These are phyloP conservation scores for Ursus arctos DNA, from an alignment of 2,113 vertebrate genomes.

Conservation along the genomic window DNA sequence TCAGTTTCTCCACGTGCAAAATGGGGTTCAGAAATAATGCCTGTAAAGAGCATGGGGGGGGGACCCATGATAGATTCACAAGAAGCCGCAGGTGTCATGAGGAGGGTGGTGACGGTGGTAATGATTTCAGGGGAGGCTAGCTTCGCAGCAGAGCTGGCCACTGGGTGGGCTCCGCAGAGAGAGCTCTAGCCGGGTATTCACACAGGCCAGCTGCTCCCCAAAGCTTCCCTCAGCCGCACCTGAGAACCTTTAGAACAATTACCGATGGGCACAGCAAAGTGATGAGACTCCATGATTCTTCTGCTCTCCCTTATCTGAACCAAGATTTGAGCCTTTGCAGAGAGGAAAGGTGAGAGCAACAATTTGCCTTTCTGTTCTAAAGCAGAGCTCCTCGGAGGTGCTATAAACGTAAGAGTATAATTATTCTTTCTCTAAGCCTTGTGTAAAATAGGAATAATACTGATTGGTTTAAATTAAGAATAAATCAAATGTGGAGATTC, in stretches of 20 bases:
- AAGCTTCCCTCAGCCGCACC: not conserved
- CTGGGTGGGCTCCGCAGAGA: fast-evolving
- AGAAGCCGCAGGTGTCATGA: fast-evolving
- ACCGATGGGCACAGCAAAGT: not conserved
- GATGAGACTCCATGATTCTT: not conserved
- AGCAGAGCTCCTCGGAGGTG: not conserved
- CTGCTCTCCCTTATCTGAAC: not conserved
- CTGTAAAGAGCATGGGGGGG: not conserved
- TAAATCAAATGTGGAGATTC: not conserved
- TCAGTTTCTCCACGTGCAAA: not conserved
- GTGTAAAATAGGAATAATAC: not conserved
- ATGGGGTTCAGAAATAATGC: not conserved
- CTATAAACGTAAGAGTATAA: slow-evolving; percentile 55
- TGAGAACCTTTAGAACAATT: not conserved
- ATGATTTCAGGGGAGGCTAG: not conserved
- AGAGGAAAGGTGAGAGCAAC: slow-evolving; percentile 28
- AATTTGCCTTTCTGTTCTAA: not conserved
- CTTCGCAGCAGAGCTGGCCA: not conserved
- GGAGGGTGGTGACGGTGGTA: not conserved
- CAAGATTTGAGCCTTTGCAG: not conserved
- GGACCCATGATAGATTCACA: not conserved
- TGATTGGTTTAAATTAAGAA: slow-evolving; percentile 23
- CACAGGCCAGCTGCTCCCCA: not conserved
- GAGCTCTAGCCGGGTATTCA: not conserved
- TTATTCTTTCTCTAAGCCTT: slow-evolving; percentile 42